These are phyloP conservation scores for Liparis tanakae DNA, from an alignment of 2,797 vertebrate species.

Conservation along the genomic window DNA sequence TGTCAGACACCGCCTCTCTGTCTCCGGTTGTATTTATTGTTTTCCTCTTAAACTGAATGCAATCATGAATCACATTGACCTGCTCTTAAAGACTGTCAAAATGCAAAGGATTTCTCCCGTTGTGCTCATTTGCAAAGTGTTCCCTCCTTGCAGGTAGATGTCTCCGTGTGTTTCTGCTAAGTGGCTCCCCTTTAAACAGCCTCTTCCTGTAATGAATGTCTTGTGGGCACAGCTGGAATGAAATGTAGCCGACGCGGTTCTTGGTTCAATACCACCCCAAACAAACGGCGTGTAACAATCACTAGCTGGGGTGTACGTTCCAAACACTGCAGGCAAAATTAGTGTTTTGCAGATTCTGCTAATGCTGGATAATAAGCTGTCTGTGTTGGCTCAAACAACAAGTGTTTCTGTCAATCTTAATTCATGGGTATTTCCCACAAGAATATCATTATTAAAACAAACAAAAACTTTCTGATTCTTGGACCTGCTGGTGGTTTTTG, in stretches of 20 bases:
- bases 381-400: constrained; percentile 22
- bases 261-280: constrained; percentile 59
- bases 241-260: constrained; percentile 60
- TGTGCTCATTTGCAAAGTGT: constrained; percentile 32
- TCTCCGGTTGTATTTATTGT: constrained; percentile 20
- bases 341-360: constrained; percentile 40
- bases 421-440: constrained; percentile 22
- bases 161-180: constrained; percentile 46
- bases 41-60: constrained; percentile 27
- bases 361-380: constrained; percentile 45
- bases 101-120: constrained; percentile 36
- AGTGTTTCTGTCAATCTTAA: constrained; percentile 28
- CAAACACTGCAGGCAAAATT: constrained; percentile 60
- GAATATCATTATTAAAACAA: constrained; percentile 13
- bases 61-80: constrained; percentile 44
- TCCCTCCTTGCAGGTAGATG: constrained; percentile 53
- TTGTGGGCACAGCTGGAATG: constrained; percentile 69
- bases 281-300: constrained; percentile 58
- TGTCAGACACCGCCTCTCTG: constrained; percentile 9
- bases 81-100: constrained; percentile 28
- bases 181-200: constrained; percentile 61
- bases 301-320: constrained; percentile 51
- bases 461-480: neutral
- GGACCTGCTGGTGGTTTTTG: neutral
- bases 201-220: constrained; percentile 67